phyloP scores from a whole-genome alignment of 1,140 invertebrate species.

The Planococcus citri region DNA sequence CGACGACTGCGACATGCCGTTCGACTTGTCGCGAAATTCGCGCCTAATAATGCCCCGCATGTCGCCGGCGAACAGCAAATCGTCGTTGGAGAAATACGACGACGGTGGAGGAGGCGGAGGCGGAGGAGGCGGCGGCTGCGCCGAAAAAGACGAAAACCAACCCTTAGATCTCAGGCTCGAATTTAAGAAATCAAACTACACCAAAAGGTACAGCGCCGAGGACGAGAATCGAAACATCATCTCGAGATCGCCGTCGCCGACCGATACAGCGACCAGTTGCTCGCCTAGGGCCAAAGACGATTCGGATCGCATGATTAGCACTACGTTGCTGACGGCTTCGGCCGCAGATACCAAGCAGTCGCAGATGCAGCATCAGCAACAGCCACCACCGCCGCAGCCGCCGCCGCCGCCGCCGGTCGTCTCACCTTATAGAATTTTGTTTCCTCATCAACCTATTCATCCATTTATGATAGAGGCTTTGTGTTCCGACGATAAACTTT shows the following conservation, averaged over 20 bases:
- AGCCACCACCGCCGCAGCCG: slow-evolving; percentile 20
- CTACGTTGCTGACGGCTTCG: slow-evolving; percentile 20
- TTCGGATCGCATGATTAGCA: slow-evolving; percentile 13
- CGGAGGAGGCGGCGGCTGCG: slow-evolving; percentile 4
- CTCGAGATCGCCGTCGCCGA: slow-evolving; percentile 39
- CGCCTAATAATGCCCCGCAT: slow-evolving; percentile 30
- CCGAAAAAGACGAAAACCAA: slow-evolving; percentile 48
- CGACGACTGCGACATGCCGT: slow-evolving; percentile 38
- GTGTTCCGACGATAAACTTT: slow-evolving; percentile 19
- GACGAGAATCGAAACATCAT: slow-evolving; percentile 65
- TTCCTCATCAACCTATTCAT: slow-evolving; percentile 13
- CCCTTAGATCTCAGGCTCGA: slow-evolving; percentile 71
- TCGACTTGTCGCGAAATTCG: slow-evolving; percentile 39
- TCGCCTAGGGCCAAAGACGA: slow-evolving; percentile 28
- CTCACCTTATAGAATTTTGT: not conserved
- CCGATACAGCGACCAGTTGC: slow-evolving; percentile 30
- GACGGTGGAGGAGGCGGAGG: not conserved
- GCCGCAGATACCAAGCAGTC: not conserved
- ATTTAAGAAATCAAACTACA: slow-evolving; percentile 54
- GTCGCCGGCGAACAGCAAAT: slow-evolving; percentile 34
- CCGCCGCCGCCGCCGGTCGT: not conserved
- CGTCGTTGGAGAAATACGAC: slow-evolving; percentile 34
- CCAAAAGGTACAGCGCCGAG: slow-evolving; percentile 39
- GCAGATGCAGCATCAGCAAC: not conserved
- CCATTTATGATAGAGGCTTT: slow-evolving; percentile 12